A percentile compares a stretch with the other conserved stretches of the same genome.
These are phyloP conservation scores for Atethmia centrago DNA, from an alignment of 2,888 invertebrate species.

Conservation along the genomic window DNA sequence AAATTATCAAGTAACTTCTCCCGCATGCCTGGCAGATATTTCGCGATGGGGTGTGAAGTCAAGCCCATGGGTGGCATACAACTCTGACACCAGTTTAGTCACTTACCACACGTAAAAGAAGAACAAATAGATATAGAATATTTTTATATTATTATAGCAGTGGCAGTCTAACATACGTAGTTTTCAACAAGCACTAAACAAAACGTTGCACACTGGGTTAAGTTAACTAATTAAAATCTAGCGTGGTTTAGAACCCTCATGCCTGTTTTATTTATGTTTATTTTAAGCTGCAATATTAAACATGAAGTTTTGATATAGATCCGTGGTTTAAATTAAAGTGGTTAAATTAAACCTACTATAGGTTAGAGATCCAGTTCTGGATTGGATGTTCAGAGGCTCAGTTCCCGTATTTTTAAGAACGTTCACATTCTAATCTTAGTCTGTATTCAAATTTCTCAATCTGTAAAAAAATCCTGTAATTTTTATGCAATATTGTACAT, in stretches of 20 bases:
- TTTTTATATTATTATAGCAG: not conserved
- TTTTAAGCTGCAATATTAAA: constrained; percentile 10
- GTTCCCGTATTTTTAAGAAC: not conserved
- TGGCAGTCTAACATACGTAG: no score
- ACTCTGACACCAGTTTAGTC: no score
- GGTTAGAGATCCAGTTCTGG: not conserved
- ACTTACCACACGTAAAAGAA: no score
- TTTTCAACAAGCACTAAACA: constrained; percentile 8
- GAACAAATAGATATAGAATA: not conserved
- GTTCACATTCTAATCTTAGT: no score
- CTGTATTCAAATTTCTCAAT: no score
- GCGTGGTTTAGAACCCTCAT: not conserved
- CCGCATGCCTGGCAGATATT: no score
- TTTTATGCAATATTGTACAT: no score
- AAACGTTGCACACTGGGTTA: constrained; percentile 4
- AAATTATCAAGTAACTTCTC: no score
- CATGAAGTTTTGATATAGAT: not conserved
- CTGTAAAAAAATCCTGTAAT: no score
- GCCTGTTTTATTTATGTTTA: no score
- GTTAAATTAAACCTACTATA: not conserved
- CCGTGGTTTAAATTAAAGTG: not conserved
- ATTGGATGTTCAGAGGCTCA: not conserved
- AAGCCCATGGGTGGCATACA: no score
- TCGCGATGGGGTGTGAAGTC: no score
- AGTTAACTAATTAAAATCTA: constrained; percentile 21